phyloP scores from a whole-genome alignment of 2,797 vertebrate genomes.

The Sebastes hubbsi region DNA sequence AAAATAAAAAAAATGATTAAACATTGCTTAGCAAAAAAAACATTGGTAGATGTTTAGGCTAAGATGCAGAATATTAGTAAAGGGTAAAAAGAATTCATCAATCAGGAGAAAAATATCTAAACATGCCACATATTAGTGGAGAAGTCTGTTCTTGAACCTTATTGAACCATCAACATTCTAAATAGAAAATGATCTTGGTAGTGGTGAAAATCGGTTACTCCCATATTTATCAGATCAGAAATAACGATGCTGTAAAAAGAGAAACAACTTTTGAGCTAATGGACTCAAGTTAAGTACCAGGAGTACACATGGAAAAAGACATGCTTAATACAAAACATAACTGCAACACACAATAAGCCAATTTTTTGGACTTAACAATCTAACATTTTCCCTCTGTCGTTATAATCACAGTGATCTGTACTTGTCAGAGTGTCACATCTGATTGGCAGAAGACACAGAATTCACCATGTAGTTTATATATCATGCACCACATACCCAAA shows the following conservation, averaged over 20 bases:
- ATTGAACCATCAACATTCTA: neutral
- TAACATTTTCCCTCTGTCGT: neutral
- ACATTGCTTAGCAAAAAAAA: slow-evolving; percentile 66
- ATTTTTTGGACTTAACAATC: neutral
- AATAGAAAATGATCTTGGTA: neutral
- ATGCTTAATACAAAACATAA: neutral
- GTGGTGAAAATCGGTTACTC: neutral
- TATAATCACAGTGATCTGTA: slow-evolving; percentile 2
- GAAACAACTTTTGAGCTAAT: neutral
- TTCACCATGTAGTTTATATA: slow-evolving; percentile 34
- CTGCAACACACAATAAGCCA: neutral
- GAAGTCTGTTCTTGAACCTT: neutral
- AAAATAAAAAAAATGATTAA: slow-evolving; percentile 31
- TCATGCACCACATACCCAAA: slow-evolving; percentile 47
- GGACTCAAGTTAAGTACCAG: neutral
- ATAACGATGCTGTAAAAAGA: neutral
- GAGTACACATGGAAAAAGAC: neutral
- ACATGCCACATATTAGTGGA: neutral
- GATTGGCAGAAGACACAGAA: slow-evolving; percentile 48
- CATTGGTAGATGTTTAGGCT: slow-evolving; percentile 14
- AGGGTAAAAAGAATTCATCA: slow-evolving; percentile 12
- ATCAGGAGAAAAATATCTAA: neutral
- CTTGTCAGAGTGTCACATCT: slow-evolving; percentile 14
- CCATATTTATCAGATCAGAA: neutral
- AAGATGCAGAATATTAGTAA: slow-evolving; percentile 27